phyloP scores from a whole-genome alignment of 2,113 vertebrate species.

The Dromas ardeola region DNA sequence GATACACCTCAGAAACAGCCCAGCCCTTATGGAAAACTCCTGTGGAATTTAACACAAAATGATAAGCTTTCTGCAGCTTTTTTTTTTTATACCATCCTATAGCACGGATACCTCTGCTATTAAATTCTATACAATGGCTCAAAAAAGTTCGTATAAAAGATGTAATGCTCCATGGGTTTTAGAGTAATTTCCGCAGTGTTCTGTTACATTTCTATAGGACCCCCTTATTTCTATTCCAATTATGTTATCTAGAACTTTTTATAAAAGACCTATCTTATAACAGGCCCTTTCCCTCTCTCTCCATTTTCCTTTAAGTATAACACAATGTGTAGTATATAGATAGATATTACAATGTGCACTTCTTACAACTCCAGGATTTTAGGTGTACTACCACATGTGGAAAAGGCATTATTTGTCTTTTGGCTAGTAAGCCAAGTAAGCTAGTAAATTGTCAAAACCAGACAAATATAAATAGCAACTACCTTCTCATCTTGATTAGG shows the following conservation, averaged over 20 bases:
- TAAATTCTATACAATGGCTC: constrained; percentile 50
- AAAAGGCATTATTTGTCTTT: not conserved
- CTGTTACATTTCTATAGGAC: constrained; percentile 45
- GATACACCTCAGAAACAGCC: constrained; percentile 48
- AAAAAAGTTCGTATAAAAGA: constrained; percentile 52
- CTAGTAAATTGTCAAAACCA: not conserved
- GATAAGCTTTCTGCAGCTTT: not conserved
- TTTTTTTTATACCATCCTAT: not conserved
- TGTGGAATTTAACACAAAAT: constrained; percentile 59
- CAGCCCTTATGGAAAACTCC: constrained; percentile 40
- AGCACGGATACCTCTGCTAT: constrained; percentile 42
- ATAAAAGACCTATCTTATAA: not conserved
- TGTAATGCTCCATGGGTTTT: constrained; percentile 29
- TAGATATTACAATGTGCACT: not conserved
- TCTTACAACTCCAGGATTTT: not conserved
- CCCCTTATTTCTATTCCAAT: constrained; percentile 49
- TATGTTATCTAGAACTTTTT: constrained; percentile 41
- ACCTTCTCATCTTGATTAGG: not conserved
- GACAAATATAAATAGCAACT: not conserved
- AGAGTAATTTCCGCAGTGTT: constrained; percentile 27
- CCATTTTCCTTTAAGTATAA: not conserved
- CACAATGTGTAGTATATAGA: not conserved
- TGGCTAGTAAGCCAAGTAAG: not conserved
- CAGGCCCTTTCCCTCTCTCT: not conserved
- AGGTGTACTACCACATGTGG: not conserved